These are phyloP conservation scores for Amazona vittata DNA, from an alignment of 2,113 vertebrate genomes.

Conservation along the genomic window DNA sequence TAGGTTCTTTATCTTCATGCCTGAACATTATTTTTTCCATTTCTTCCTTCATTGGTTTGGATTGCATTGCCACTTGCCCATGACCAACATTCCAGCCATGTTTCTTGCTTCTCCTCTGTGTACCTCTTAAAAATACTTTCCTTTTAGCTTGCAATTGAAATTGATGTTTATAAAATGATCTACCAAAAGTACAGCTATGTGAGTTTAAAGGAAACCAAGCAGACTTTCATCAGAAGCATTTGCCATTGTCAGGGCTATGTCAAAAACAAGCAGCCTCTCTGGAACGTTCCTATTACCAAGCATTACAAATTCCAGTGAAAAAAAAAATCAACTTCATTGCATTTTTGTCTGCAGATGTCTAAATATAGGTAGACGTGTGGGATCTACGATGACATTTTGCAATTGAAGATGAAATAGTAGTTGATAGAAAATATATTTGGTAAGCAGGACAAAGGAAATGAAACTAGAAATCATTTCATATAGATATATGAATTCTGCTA, in stretches of 20 bases:
- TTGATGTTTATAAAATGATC: not conserved
- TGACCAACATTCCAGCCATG: not conserved
- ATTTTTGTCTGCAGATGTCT: constrained; percentile 19
- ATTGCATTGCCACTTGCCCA: not conserved
- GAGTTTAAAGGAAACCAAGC: not conserved
- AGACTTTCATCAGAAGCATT: not conserved
- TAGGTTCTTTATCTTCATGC: not conserved
- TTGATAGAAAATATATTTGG: constrained; percentile 46
- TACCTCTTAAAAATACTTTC: not conserved
- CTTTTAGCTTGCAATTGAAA: not conserved
- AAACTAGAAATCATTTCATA: constrained; percentile 14
- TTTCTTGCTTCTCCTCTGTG: not conserved
- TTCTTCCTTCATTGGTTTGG: not conserved
- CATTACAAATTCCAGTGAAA: not conserved
- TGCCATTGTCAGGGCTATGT: not conserved
- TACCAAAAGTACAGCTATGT: not conserved
- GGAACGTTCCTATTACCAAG: not conserved
- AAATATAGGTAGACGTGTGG: not conserved
- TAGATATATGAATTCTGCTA: not conserved
- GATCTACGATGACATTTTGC: constrained; percentile 38
- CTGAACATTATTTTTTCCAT: not conserved
- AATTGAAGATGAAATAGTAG: constrained; percentile 25
- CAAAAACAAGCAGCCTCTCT: not conserved
- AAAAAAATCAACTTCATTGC: not conserved
- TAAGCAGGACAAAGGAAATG: constrained; percentile 9